Conservation (phyloP, 35 echinoderm and acorn worm species). For the Patiria miniata region DNA sequence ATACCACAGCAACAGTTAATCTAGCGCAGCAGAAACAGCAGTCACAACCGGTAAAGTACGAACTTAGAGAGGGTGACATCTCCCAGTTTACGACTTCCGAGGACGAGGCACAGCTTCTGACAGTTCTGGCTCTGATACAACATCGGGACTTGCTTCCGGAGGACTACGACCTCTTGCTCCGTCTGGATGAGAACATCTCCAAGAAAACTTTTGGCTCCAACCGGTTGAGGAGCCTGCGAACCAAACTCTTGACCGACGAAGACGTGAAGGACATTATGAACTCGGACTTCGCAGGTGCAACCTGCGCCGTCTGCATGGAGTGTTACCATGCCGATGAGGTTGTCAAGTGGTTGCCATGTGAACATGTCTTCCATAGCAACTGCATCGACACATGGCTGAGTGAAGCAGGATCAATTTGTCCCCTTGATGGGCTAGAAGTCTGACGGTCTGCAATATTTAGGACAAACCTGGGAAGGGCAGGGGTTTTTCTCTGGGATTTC, state of each 20-base stretch:
- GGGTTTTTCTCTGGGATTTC: too few relatives aligned
- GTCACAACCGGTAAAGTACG: background rate
- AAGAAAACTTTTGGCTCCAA: conserved; percentile 61
- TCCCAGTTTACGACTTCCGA: background rate
- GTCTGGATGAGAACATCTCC: conserved; percentile 71
- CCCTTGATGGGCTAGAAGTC: conserved; percentile 70
- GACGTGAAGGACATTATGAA: background rate
- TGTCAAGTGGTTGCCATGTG: conserved; percentile 67
- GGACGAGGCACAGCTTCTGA: conserved; percentile 52
- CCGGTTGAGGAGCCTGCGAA: conserved; percentile 35
- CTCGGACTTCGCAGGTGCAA: conserved; percentile 9
- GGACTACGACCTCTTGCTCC: conserved; percentile 82
- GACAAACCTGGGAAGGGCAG: too few relatives aligned
- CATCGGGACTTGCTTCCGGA: conserved; percentile 81
- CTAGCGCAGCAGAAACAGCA: background rate
- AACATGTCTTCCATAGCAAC: conserved; percentile 64
- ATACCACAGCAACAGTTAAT: background rate
- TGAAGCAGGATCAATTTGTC: conserved; percentile 57
- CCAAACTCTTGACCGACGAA: background rate
- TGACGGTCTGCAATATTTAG: background rate
- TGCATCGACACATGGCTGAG: conserved; percentile 76
- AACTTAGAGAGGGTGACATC: background rate
- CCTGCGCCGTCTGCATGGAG: conserved; percentile 89
- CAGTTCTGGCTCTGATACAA: conserved; percentile 62
- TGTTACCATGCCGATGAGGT: conserved; percentile 41